Evolutionary conservation across 2,113 vertebrate genomes (phyloP).

Genomic region (Cryptotis parvus): DNA sequence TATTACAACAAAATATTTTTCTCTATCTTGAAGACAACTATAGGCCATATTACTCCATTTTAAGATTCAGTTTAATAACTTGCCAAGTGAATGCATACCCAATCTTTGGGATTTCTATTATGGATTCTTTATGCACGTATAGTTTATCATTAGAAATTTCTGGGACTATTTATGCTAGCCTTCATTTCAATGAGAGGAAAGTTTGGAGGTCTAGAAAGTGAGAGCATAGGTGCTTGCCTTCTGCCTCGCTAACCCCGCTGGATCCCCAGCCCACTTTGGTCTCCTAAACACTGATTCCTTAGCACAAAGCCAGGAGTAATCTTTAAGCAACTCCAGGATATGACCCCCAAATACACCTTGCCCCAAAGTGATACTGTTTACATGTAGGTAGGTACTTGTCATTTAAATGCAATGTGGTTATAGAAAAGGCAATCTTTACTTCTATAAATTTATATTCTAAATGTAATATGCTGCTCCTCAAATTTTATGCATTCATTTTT

Average conservation of each 20-base stretch:
- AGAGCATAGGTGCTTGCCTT: no score
- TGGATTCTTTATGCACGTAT: not conserved
- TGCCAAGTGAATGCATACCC: not conserved
- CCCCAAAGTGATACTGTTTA: not conserved
- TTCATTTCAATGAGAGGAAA: fast-evolving
- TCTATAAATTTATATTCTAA: constrained; percentile 11
- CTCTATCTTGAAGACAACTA: no score
- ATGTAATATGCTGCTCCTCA: not conserved
- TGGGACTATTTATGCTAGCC: not conserved
- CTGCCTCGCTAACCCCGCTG: no score
- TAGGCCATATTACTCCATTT: not conserved
- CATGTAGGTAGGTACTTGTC: not conserved
- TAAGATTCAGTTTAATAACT: constrained; percentile 30
- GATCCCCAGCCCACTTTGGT: no score
- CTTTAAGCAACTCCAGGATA: no score
- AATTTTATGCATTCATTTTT: not conserved
- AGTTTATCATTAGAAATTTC: not conserved
- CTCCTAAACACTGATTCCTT: no score
- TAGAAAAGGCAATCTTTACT: not conserved
- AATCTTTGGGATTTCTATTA: not conserved
- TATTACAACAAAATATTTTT: not conserved
- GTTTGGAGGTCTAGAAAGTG: no score
- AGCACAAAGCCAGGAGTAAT: no score
- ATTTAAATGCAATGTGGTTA: not conserved
- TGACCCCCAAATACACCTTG: no score